Conservation (phyloP, 2,888 invertebrate species). For the Eupithecia tripunctaria region DNA sequence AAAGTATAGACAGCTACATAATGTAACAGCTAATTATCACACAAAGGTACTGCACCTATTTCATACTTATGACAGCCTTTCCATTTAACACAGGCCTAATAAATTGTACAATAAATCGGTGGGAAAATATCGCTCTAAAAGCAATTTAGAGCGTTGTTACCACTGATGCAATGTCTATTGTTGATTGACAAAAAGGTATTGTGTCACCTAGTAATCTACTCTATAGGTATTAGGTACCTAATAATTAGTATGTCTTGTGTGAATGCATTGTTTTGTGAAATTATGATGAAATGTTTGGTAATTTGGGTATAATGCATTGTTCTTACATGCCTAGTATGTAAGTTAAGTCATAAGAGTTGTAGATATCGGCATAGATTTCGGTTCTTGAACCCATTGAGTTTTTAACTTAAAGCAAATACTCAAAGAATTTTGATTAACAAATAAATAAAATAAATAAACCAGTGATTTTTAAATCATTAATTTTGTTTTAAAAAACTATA, state of each 20-base stretch:
- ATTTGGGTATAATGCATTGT: background rate
- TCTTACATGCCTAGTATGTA: too few species aligned
- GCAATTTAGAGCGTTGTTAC: background rate
- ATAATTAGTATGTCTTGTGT: background rate
- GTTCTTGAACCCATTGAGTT: background rate
- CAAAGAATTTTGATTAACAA: background rate
- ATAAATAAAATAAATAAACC: background rate
- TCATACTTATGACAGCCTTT: background rate
- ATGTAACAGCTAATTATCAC: background rate
- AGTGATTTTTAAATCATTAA: too few species aligned
- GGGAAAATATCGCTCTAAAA: background rate
- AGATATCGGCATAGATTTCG: background rate
- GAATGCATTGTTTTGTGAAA: background rate
- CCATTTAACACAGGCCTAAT: background rate
- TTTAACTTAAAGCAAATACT: background rate
- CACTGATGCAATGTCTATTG: background rate
- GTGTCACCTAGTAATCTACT: background rate
- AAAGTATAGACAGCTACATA: background rate
- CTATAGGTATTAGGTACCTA: background rate
- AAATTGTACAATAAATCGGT: background rate
- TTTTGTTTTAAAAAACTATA: too few species aligned
- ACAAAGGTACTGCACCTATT: background rate
- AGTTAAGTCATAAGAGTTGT: too few species aligned
- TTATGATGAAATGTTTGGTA: constrained; percentile 1
- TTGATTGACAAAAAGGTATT: constrained; percentile 6